A percentile compares a stretch with the other conserved stretches of the same genome.
Conservation (phyloP, 1,140 invertebrate species). For the Antheraea pernyi region DNA sequence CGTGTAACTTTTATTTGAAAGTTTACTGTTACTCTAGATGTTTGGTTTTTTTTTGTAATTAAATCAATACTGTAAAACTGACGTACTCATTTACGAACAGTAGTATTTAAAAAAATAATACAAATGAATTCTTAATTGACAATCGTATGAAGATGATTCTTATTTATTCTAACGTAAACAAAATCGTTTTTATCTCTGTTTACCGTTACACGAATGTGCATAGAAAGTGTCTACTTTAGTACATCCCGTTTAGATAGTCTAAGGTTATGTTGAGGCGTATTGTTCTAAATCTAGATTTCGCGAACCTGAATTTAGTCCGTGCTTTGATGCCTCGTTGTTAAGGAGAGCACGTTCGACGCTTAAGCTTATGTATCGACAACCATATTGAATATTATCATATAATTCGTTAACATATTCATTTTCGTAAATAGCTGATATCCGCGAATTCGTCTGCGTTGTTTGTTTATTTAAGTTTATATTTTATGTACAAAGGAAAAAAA, state of each 20-base stretch:
- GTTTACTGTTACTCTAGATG: conserved; percentile 6
- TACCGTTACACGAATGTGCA: conserved; percentile 5
- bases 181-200: neutral
- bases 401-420: neutral
- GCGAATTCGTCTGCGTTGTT: too few species aligned
- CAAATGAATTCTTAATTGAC: neutral
- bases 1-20: conserved; percentile 22
- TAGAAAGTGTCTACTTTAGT: conserved; percentile 2
- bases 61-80: too few species aligned
- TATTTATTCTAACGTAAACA: neutral
- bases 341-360: conserved; percentile 51
- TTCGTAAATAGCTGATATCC: too few species aligned
- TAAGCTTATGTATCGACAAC: conserved; percentile 38
- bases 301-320: conserved; percentile 35
- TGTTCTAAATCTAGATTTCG: neutral
- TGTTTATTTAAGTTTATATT: too few species aligned
- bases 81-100: neutral
- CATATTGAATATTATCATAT: conserved; percentile 5
- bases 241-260: conserved; percentile 10
- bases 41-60: conserved; percentile 10
- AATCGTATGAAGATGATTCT: neutral
- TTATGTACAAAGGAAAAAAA: too few species aligned
- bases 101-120: neutral
- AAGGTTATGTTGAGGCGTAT: conserved; percentile 12
- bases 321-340: conserved; percentile 55